Evolutionary conservation across 2,113 vertebrate species (phyloP).

Genomic region (Electrona antarctica): DNA sequence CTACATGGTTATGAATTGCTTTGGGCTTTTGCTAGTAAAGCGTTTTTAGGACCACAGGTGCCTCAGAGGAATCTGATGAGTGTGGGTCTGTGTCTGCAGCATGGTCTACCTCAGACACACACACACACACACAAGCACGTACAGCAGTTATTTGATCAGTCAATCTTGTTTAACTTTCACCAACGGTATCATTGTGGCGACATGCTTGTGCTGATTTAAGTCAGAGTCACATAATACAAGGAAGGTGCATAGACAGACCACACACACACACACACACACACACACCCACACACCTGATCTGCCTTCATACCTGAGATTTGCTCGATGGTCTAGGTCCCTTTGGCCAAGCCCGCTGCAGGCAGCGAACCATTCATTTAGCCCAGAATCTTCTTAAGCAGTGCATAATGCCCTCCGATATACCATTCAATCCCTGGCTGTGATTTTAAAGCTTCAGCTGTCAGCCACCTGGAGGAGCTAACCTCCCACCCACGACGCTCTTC

Average conservation of each 20-base stretch:
- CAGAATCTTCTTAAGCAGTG: neutral
- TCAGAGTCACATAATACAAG: neutral
- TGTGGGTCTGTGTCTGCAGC: conserved; percentile 42
- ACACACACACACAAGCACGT: conserved; percentile 29
- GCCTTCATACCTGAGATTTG: neutral
- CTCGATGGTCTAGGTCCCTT: neutral
- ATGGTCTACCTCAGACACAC: conserved; percentile 51
- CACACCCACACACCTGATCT: neutral
- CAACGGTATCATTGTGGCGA: conserved; percentile 17
- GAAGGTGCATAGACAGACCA: neutral
- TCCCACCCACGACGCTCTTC: neutral
- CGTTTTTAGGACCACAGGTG: conserved; percentile 49
- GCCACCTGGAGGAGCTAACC: neutral
- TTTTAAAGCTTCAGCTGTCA: neutral
- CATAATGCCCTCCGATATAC: neutral
- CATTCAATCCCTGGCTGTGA: neutral
- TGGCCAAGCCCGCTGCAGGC: neutral
- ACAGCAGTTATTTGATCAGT: conserved; percentile 1
- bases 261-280: conserved; percentile 8
- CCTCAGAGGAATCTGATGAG: conserved; percentile 57
- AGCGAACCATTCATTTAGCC: neutral
- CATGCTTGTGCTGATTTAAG: conserved; percentile 15
- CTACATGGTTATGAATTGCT: conserved; percentile 3
- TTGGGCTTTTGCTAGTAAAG: conserved; percentile 31
- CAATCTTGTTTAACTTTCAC: conserved; percentile 26